A percentile compares a stretch with the other conserved stretches of the same genome.
Conservation (phyloP, 2,888 invertebrate species). For the Cheilosia scutellata region DNA sequence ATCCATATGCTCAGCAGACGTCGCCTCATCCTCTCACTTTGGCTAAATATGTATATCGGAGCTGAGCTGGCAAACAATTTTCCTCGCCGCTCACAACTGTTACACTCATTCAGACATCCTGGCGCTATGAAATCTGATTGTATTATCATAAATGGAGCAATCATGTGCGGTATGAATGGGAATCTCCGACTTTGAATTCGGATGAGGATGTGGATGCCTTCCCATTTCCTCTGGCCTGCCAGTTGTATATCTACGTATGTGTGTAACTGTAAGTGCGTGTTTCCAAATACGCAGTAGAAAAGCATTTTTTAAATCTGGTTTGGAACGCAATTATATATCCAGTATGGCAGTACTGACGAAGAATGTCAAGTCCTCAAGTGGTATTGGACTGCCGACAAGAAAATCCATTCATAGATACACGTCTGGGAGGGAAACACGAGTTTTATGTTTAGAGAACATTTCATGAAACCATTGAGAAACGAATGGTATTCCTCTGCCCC, state of each 20-base stretch:
- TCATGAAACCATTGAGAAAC: slow-evolving; percentile 21
- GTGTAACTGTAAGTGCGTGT: slow-evolving; percentile 6
- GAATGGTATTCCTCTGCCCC: not conserved
- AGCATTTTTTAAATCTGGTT: slow-evolving; percentile 26
- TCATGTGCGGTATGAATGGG: slow-evolving; percentile 59
- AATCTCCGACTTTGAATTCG: slow-evolving; percentile 15
- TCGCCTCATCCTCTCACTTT: not conserved
- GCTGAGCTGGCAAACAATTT: slow-evolving; percentile 33
- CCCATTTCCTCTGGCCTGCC: not conserved
- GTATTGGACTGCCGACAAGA: slow-evolving; percentile 5
- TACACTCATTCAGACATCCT: slow-evolving; percentile 62
- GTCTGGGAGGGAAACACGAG: not conserved
- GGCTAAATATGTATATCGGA: slow-evolving; percentile 24
- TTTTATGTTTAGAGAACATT: slow-evolving; percentile 16
- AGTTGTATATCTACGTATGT: not conserved
- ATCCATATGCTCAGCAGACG: slow-evolving; percentile 16
- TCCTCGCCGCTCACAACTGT: slow-evolving; percentile 49
- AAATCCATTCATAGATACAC: slow-evolving; percentile 22
- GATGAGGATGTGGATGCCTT: not conserved
- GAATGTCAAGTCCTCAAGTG: slow-evolving; percentile 36
- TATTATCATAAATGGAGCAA: slow-evolving; percentile 72
- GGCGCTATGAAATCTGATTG: slow-evolving; percentile 66
- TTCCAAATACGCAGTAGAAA: slow-evolving; percentile 15
- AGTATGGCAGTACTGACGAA: not conserved
- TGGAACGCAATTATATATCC: slow-evolving; percentile 3